phyloP scores from a whole-genome alignment of 2,113 vertebrate species.

The Balaeniceps rex region DNA sequence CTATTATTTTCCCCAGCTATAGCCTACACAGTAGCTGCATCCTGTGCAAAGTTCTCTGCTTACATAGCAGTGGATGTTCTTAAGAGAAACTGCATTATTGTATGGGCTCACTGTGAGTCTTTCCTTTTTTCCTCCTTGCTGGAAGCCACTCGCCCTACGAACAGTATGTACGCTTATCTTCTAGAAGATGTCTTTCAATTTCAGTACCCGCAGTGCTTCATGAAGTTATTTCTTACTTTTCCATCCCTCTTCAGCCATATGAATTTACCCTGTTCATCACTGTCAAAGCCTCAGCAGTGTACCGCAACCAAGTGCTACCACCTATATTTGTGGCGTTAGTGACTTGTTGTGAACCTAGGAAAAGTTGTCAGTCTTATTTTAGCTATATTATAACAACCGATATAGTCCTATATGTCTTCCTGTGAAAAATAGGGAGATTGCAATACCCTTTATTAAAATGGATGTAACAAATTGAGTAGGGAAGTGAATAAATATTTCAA shows the following conservation, averaged over 20 bases:
- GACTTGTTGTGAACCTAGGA: not conserved
- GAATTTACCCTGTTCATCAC: not conserved
- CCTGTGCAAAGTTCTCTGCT: not conserved
- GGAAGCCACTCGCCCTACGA: not conserved
- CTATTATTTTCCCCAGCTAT: not conserved
- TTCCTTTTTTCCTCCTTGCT: not conserved
- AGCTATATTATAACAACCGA: not conserved
- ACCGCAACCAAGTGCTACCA: not conserved
- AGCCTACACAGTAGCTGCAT: not conserved
- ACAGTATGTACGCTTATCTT: not conserved
- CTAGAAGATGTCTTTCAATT: not conserved
- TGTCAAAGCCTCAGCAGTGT: not conserved
- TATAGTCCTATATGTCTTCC: not conserved
- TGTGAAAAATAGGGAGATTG: not conserved
- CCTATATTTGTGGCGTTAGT: accelerated
- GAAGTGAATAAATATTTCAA: not conserved
- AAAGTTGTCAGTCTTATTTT: not conserved
- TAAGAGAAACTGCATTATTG: not conserved
- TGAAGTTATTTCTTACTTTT: not conserved
- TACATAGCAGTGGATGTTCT: not conserved
- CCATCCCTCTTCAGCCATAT: not conserved
- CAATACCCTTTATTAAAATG: not conserved
- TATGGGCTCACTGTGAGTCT: not conserved
- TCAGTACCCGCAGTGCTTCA: not conserved
- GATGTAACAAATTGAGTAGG: not conserved